Base-by-base conservation (phyloP, 2,797 vertebrate genomes). In the Sciaenops ocellatus region DNA sequence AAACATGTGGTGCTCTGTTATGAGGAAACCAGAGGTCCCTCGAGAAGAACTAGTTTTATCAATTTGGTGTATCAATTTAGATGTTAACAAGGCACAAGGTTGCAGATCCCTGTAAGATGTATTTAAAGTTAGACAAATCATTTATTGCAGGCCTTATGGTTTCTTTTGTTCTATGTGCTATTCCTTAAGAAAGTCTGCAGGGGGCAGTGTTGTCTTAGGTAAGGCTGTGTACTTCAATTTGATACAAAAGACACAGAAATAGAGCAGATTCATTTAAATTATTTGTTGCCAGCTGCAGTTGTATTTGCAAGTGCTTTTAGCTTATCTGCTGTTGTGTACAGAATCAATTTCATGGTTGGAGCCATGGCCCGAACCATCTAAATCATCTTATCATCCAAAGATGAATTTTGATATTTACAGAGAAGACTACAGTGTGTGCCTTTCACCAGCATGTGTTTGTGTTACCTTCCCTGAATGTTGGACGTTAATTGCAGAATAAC, bases 171-270 rank as follows among this genome's bases (percentile, higher is more conserved):
- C 2, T 52, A 9, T 56, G 2, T 79, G 80, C 52, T 79, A 6
- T 85, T 85, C 41, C 10, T 48, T 8, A 15, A 12, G 11, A 28
- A 18, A 3, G 42, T 70, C 94, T 78, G 75, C 86, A 94, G 95
- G 91, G 94, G 95, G 94, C 95, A 95, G 89, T 95, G 88, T 94
- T 95, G 90, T 84, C 75, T 84, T 81, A 85, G 52, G 42, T 46
- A 74, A 88, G 44, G 22, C 44, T 6, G 59, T 44, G n/a, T 50
- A 5, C 44, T 70, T 83, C 72, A 70, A 46, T 88, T 70, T 79
- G 41, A 74, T 64, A 79, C 80, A 86, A 88, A 89, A 83, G 75
- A 65, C 65, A 76, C 65, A 82, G 77, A 86, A 84, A 82, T 64
- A 48, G 66, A 83, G 74, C 61, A 81, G 84, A 89, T 84, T 83